Base-by-base conservation (phyloP, 2,888 invertebrate genomes). In the Monochamus alternatus region DNA sequence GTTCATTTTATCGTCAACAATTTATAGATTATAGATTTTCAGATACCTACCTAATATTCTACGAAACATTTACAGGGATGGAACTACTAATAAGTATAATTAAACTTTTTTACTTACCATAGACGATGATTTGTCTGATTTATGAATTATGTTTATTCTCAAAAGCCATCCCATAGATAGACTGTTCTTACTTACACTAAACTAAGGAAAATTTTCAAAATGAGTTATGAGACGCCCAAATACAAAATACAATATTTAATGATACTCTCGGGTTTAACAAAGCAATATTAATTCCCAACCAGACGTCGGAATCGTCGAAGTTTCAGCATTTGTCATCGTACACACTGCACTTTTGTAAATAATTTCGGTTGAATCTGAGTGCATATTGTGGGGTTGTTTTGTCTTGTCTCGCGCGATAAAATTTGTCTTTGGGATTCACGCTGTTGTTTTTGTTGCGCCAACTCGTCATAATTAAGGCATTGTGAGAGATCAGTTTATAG, bases 281-380 rank as follows among this genome's bases (percentile, higher is more conserved):
- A 82, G 82, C 82, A 78, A 80, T 82, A 83, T 83, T 83, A 81
- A 82, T 83, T 83, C 78, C 76, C 66, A 74, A 30, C 80, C 71
- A 74, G 80, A 80, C 80, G 78, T 81, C 80, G 76, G 75, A 80
- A 82, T 82, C 74, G 80, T 78, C 80, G 77, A 83, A 83, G 80
- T 83, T 83, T 79, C 66, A 71, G 72, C 82, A 82, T 83, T 81
- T 81, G 81, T 83, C 83, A 83, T 83, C 76, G 65, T 71, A 74
- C 76, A 76, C 77, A 66, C 75, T 78, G 78, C 80, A 78, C 80
- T 81, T 83, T 81, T 81, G 82, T n/a, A 55, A 55, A 55, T 81
- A 81, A 81, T 81, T 81, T 82, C 76, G 77, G 79, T 77, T 78
- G 79, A 77, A 76, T 76, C 79, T 79, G 76, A 81, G 81, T 82